Percentiles rank a stretch among this genome's conserved stretches.
Conservation (phyloP, 2,888 invertebrate genomes). For the Tromatobia lineatoria region DNA sequence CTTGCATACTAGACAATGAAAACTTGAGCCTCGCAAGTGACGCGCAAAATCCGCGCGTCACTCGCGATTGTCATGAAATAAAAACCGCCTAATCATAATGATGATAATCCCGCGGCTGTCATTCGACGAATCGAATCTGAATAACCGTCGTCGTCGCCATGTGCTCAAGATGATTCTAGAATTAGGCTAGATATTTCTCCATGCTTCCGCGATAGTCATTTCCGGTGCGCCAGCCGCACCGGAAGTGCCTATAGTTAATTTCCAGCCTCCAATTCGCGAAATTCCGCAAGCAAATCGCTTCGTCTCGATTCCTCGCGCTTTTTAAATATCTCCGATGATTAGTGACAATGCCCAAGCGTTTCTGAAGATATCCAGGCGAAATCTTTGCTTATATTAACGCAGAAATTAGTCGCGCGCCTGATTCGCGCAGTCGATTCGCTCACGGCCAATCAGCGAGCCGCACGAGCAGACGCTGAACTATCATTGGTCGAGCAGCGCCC, state of each 20-base stretch:
- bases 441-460: slow-evolving; percentile 56
- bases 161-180: slow-evolving; percentile 60
- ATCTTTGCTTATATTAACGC: neutral
- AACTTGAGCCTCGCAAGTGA: neutral
- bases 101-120: neutral
- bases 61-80: no score
- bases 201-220: slow-evolving; percentile 46
- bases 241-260: slow-evolving; percentile 37
- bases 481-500: slow-evolving; percentile 70
- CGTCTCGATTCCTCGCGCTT: neutral
- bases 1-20: neutral
- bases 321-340: neutral
- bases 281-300: no score
- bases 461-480: slow-evolving; percentile 23
- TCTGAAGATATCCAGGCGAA: neutral
- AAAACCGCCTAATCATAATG: neutral
- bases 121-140: neutral
- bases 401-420: slow-evolving; percentile 3
- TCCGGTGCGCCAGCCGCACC: slow-evolving; percentile 51
- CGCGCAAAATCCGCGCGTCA: slow-evolving; percentile 1
- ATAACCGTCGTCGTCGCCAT: neutral
- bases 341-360: neutral
- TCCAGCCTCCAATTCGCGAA: neutral
- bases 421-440: slow-evolving; percentile 36
- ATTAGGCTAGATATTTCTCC: slow-evolving; percentile 62